Base-by-base conservation (phyloP, 2,113 vertebrate genomes). In the Clarias batrachus region DNA sequence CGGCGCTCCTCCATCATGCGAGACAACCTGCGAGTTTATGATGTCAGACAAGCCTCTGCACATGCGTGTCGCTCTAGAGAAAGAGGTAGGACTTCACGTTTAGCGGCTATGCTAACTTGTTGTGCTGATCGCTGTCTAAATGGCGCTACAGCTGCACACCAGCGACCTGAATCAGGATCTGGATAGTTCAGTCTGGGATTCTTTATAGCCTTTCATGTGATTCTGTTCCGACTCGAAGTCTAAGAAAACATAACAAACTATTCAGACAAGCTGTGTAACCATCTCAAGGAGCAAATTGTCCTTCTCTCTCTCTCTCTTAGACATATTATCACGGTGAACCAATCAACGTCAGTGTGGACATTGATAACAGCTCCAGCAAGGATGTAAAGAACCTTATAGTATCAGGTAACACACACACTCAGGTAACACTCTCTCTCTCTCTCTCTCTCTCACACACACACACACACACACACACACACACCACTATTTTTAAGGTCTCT, bases 11-110 rank as follows among this genome's bases (percentile, higher is more conserved):
- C 98, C 97, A 1, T 89, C 70, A 0, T 91, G 94, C 0, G 96
- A 99, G 60, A 95, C 94, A 13, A 95, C 96, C 87, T 97, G 97
- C 90, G 96, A 99, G 93, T 99, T 99, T 92, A 96, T 98, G 92
- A 96, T 98, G 96, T 97, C 97, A 0, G 96, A 95, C 90, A 96
- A 97, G 81, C 97, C 98, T 0, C 93, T 99, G 84, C 93, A 96
- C 11, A 79, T 99, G 76, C 92, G 94, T 0, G 94, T 97, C 59
- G 94, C 89, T 21, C 95, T 99, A 90, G 92, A 94, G 90, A 99
- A 99, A 91, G 97, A 98, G 97, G 98, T 98, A 89, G 89, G 84
- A 21, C 21, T 62, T 84, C 11, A 56, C 17, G 27, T 41, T 60
- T 30, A 19, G 13, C n/a, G 0, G 5, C 54, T 73, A 74, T 13